Base-by-base conservation (phyloP, 1,140 invertebrate genomes). In the Anthonomus grandis region DNA sequence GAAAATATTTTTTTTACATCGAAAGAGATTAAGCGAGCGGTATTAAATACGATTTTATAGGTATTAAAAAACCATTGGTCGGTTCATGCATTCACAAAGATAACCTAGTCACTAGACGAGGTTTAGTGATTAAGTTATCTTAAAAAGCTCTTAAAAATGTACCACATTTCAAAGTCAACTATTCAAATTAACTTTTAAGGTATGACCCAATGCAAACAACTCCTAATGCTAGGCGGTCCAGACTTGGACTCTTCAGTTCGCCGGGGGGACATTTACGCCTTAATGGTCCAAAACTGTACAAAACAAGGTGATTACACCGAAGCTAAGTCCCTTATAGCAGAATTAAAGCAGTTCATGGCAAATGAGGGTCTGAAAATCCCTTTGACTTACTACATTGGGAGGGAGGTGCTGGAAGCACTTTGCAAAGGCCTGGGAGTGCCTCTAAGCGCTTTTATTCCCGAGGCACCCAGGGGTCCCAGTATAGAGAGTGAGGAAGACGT, bases 161-260 rank as follows among this genome's bases (percentile, higher is more conserved):
- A n/a, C n/a, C n/a, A n/a, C n/a, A n/a, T n/a, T n/a, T n/a, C n/a
- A n/a, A n/a, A n/a, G n/a, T n/a, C n/a, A n/a, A n/a, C n/a, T n/a
- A n/a, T n/a, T n/a, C n/a, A n/a, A n/a, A n/a, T n/a, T 42, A 39
- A n/a, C 42, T 42, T 62, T 62, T 52, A 68, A 50, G 82, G 78
- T 5, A 70, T 85, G 60, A 71, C 68, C 41, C 78, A 83, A 50
- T 80, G 81, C 49, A 76, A 78, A 34, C 76, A 81, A 56, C 66
- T 86, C 13, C 58, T 86, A 4, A 74, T 76, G 46, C 70, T 74
- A 4, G 73, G 75, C 34, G 76, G 75, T 15, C 45, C 72, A 15
- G 74, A 79, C 53, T 64, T 80, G 27, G 79, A 84, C 47, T 73
- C 76, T 44, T 76, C 78, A 0, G 75, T 81, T 10, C 71, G 79